Evolutionary conservation across 2,888 invertebrate species (phyloP), one percentile per base, ranked within the genome.

Genomic region (Eristalis pertinax): DNA sequence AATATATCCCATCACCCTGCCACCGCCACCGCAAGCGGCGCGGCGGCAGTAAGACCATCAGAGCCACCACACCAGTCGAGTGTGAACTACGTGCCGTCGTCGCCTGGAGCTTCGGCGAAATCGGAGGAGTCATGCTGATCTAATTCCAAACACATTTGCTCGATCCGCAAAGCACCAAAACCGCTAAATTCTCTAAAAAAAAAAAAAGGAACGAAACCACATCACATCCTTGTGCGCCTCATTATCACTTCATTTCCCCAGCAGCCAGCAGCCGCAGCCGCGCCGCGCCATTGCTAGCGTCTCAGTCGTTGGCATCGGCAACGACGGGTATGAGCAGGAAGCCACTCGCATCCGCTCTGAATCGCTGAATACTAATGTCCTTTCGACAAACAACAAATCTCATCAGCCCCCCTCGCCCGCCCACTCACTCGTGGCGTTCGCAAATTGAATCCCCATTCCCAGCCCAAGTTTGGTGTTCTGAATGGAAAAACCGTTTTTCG

Each of bases 191-290:
- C 38, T n/a, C 60, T 26, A 11, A 62, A 64, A 73, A 32, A 32
- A 32, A 32, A 32, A 32, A 8, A 32, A 32, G 5, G 8, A 77
- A 7, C 7, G 1, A 1, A 32, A 82, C 73, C 85, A 82, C 69
- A 73, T 69, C 65, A 69, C 77, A 62, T 82, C 82, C 77, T 50
- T 50, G 11, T 60, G 19, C 19, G 73, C 64, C 73, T 74, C 65
- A 73, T 85, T 74, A 82, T 38, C 69, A 62, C 56, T 68, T 67
- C 43, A 69, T 73, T 85, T 29, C 13, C 60, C 62, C 10, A 62
- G 56, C 64, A n/a, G 24, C 43, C 68, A 68, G n/a, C n/a, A n/a
- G n/a, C n/a, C n/a, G n/a, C n/a, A n/a, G n/a, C 41, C 67, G 10
- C 50, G 15, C n/a, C 43, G 4, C 43, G 15, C 43, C 43, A 4